Evolutionary conservation across 2,888 invertebrate genomes (phyloP).

Genomic region (Dryadula phaetusa): DNA sequence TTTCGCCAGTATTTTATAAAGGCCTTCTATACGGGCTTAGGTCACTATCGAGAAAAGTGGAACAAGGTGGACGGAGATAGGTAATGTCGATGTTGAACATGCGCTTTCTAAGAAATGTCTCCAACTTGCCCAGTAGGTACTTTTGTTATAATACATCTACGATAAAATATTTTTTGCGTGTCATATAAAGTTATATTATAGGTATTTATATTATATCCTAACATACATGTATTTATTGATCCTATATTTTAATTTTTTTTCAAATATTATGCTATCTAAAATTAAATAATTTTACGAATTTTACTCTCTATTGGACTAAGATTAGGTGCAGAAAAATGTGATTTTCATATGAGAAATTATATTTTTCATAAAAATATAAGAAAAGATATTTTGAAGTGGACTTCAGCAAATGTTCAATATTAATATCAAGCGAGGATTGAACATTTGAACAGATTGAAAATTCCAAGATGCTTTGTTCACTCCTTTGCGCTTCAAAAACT

Average conservation of each 20-base stretch:
- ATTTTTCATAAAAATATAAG: constrained; percentile 13
- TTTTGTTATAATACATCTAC: not conserved
- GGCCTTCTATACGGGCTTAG: constrained; percentile 51
- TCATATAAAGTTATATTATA: too few relatives aligned
- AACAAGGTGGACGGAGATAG: constrained; percentile 49
- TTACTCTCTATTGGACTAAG: not conserved
- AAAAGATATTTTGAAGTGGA: constrained; percentile 29
- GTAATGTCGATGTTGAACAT: constrained; percentile 36
- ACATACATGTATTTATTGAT: not conserved
- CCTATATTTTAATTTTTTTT: too few relatives aligned
- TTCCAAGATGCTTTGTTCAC: constrained; percentile 40
- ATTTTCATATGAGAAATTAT: constrained; percentile 1
- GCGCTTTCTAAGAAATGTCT: constrained; percentile 32
- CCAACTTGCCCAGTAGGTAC: constrained; percentile 5
- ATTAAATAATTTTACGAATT: not conserved
- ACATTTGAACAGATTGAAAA: constrained; percentile 41
- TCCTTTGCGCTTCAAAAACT: constrained; percentile 38
- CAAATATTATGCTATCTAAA: not conserved
- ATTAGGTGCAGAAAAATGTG: not conserved
- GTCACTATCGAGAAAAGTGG: constrained; percentile 52
- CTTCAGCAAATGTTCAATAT: constrained; percentile 38
- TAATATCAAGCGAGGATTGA: constrained; percentile 37
- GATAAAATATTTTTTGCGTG: not conserved
- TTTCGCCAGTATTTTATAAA: constrained; percentile 59
- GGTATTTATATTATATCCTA: too few relatives aligned